These are phyloP conservation scores for Drosophila atroscutellata DNA, from an alignment of 2,888 invertebrate species.

Conservation along the genomic window DNA sequence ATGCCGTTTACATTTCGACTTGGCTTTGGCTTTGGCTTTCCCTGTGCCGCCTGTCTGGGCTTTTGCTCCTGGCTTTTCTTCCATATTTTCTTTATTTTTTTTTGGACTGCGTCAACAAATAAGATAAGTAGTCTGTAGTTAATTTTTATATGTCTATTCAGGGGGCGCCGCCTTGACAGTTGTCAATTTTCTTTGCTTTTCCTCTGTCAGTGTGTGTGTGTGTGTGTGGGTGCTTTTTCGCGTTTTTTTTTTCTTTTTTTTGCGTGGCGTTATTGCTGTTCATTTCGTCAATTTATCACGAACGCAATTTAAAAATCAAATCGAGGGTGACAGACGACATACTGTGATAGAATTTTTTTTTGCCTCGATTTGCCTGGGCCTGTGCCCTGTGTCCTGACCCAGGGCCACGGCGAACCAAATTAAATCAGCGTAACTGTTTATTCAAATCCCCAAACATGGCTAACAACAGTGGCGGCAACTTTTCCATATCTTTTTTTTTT, in stretches of 20 bases:
- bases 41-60: conserved; percentile 18
- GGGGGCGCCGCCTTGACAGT: conserved; percentile 68
- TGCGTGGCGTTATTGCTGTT: conserved; percentile 73
- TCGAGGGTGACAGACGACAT: conserved; percentile 82
- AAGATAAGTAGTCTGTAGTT: conserved; percentile 81
- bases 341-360: conserved; percentile 77
- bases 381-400: conserved; percentile 8
- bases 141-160: conserved; percentile 80
- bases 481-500: conserved; percentile 40
- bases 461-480: conserved; percentile 61
- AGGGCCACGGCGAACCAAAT: conserved; percentile 64
- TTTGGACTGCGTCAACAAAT: conserved; percentile 68
- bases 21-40: conserved; percentile 4
- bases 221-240: conserved; percentile 4
- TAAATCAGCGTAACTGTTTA: conserved; percentile 84
- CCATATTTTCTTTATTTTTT: neutral
- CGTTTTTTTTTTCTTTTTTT: conserved; percentile 13
- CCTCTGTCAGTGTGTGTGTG: conserved; percentile 17
- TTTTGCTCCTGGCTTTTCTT: conserved; percentile 16
- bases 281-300: conserved; percentile 83
- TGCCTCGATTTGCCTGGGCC: conserved; percentile 41
- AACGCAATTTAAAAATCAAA: conserved; percentile 82
- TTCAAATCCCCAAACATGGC: conserved; percentile 82
- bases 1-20: conserved; percentile 5
- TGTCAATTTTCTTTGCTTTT: conserved; percentile 71